Percentiles rank a stretch among this genome's conserved stretches.
Conservation (phyloP, 2,797 vertebrate genomes). For the Siniperca obscura region DNA sequence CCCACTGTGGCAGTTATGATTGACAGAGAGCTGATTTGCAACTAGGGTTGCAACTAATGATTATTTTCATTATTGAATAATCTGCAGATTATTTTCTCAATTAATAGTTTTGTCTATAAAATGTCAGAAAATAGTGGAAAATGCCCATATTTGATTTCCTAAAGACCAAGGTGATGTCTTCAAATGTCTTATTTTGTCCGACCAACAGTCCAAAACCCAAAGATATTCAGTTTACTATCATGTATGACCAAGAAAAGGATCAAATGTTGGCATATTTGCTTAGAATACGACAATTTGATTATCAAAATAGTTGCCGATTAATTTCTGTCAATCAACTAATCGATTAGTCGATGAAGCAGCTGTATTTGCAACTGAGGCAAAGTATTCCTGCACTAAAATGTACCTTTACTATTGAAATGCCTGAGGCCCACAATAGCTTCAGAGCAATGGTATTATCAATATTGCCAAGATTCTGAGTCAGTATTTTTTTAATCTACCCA, state of each 20-base stretch:
- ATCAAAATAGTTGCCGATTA: not conserved
- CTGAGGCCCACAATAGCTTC: not conserved
- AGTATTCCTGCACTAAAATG: not conserved
- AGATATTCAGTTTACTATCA: not conserved
- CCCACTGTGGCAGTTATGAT: not conserved
- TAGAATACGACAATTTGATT: no score
- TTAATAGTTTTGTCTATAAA: no score
- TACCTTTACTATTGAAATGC: not conserved
- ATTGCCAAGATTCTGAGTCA: not conserved
- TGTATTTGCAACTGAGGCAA: not conserved
- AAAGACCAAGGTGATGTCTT: no score
- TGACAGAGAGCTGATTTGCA: not conserved
- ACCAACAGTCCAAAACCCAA: not conserved
- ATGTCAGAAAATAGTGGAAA: not conserved
- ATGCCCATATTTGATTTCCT: not conserved
- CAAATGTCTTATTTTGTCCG: not conserved
- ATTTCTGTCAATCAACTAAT: not conserved
- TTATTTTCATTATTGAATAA: not conserved
- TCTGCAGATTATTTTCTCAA: no score
- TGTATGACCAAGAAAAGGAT: not conserved
- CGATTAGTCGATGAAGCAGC: not conserved
- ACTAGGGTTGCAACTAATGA: not conserved
- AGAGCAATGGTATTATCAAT: not conserved
- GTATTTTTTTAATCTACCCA: not conserved
- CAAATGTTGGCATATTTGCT: not conserved